Base-by-base conservation (phyloP, 2,888 invertebrate species). In the Tinea trinotella region DNA sequence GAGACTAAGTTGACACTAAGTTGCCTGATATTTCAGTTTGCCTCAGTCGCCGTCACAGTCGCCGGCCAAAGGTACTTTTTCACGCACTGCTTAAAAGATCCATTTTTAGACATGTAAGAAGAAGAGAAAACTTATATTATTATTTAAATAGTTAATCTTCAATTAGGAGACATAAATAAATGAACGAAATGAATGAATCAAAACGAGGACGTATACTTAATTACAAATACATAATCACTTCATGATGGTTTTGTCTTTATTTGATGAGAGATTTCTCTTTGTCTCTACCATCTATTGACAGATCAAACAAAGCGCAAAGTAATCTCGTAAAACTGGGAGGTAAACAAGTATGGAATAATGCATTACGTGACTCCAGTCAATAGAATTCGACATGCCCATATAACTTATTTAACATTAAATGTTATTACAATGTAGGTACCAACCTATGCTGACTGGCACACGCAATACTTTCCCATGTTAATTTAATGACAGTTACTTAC, bases 281-380 rank as follows among this genome's bases (percentile, higher is more conserved):
- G 40, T 46, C 46, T 46, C 36, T 46, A 9, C 46, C 12, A 40
- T 30, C 19, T 46, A n/a, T 46, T 46, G 46, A 46, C 46, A 19
- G 3, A 9, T 15, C 46, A 46, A 46, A 46, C 19, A 46, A 46
- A 46, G 19, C 19, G 46, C n/a, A 4, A n/a, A 19, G 40, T 55
- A 55, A 59, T 54, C 52, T 57, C 40, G 54, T 57, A 58, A 56
- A 58, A 57, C 58, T 56, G 22, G 53, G 50, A 55, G 54, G 54
- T 53, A 55, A 44, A 54, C 53, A 48, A 53, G 17, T 40, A 35
- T 18, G n/a, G n/a, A 12, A 20, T 19, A 48, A 19, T 19, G 20
- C 48, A 13, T 50, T 50, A 50, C 50, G 50, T 50, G 50, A 50
- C 24, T 22, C 13, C 24, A 24, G 22, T 24, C 50, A 50, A 50